Evolutionary conservation across 2,888 invertebrate species (phyloP).

Genomic region (Ferdinandea cuprea): DNA sequence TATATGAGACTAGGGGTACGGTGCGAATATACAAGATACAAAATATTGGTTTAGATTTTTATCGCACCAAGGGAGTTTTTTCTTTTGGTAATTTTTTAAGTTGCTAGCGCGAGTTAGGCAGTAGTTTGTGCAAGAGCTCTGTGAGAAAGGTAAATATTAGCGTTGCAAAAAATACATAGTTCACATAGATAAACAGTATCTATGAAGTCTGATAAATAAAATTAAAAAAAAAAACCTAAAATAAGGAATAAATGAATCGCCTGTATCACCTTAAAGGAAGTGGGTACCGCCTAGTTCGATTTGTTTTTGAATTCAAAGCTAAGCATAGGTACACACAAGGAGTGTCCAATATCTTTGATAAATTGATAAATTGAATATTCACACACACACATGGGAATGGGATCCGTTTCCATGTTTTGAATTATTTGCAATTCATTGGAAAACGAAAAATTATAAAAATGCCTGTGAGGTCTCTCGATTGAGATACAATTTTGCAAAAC

Average conservation of each 20-base stretch:
- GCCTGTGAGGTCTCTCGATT: too few species aligned
- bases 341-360: too few species aligned
- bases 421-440: too few species aligned
- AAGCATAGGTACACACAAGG: neutral
- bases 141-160: slow-evolving; percentile 42
- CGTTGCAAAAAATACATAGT: neutral
- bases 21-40: neutral
- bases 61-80: neutral
- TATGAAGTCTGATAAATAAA: neutral
- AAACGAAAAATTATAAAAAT: too few species aligned
- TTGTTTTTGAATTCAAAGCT: neutral
- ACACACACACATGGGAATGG: too few species aligned
- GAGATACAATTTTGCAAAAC: too few species aligned
- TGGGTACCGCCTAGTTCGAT: neutral
- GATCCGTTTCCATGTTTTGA: too few species aligned
- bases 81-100: too few species aligned
- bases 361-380: too few species aligned
- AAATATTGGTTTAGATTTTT: slow-evolving; percentile 32
- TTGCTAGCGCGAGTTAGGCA: neutral
- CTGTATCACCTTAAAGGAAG: neutral
- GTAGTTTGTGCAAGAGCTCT: slow-evolving; percentile 13
- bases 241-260: neutral
- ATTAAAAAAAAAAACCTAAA: neutral
- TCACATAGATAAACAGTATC: neutral
- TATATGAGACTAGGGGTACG: too few species aligned